Conservation (phyloP, 2,113 vertebrate species). For the Crotalus horridus region DNA sequence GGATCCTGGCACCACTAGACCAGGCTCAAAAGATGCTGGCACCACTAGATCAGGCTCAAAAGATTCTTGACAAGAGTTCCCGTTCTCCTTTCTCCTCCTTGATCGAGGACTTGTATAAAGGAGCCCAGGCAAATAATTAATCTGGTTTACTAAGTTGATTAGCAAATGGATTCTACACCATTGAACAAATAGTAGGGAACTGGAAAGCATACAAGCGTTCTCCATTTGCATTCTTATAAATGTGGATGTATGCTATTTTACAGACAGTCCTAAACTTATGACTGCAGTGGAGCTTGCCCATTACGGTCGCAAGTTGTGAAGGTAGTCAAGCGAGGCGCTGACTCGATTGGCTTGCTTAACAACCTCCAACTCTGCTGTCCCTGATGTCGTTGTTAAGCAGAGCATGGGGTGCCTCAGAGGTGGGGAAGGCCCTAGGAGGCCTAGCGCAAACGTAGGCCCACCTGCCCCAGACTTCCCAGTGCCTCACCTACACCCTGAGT, state of each 20-base stretch:
- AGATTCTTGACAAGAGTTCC: not conserved
- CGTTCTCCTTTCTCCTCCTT: not conserved
- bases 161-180: not conserved
- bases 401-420: no score
- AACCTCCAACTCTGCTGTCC: no score
- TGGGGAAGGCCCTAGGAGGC: no score
- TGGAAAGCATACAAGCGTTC: not conserved
- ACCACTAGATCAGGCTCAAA: not conserved
- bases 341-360: no score
- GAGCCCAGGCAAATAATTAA: not conserved
- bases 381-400: no score
- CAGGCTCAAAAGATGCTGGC: not conserved
- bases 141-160: not conserved
- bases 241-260: not conserved
- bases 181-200: not conserved
- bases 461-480: no score
- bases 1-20: not conserved
- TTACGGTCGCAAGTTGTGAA: no score
- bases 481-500: no score
- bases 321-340: no score
- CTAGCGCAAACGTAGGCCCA: no score
- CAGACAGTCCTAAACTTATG: no score
- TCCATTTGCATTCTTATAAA: not conserved
- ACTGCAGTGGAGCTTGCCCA: no score
- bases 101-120: not conserved